Base-by-base conservation (phyloP, 2,888 invertebrate genomes). In the Gonocerus acuteangulatus region DNA sequence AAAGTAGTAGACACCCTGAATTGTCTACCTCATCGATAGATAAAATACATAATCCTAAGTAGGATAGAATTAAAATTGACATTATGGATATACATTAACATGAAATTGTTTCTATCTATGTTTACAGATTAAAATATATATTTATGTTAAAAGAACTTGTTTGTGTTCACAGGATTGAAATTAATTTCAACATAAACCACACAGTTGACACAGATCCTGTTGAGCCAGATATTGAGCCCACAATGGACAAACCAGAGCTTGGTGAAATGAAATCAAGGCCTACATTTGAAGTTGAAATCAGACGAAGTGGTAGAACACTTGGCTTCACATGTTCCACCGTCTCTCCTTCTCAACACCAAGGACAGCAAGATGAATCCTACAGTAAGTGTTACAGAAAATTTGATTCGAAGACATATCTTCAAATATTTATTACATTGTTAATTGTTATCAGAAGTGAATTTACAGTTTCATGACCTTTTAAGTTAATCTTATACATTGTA, bases 161-260 rank as follows among this genome's bases (percentile, higher is more conserved):
- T 6, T 27, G 27, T 27, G 9, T 27, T 27, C 9, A 9, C 70
- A 89, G 88, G 66, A 81, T 93, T 65, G 80, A 79, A 54, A 81
- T 96, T 47, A 85, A 82, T 60, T 89, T 95, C 74, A 95, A 95
- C 73, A 88, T 97, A 0, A 97, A 96, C 74, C 93, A 95, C 75
- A 89, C 94, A 0, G 95, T 96, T 0, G 93, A 95, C 72, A 80
- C 89, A 0, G 90, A 90, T 56, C 19, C 51, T 3, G 71, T 80
- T 2, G 86, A 85, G 49, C 80, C 85, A 1, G 84, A 84, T 62
- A 67, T 82, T 1, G 82, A 85, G 67, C 77, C 78, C 1, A 75
- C 75, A 63, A 74, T 75, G 64, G 86, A 89, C 60, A 86, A 89
- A 74, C 80, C 85, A 47, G 86, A 89, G 68, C 77, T 86, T 66